Evolutionary conservation across 2,113 vertebrate species (phyloP).

Genomic region (Hiodon alosoides): DNA sequence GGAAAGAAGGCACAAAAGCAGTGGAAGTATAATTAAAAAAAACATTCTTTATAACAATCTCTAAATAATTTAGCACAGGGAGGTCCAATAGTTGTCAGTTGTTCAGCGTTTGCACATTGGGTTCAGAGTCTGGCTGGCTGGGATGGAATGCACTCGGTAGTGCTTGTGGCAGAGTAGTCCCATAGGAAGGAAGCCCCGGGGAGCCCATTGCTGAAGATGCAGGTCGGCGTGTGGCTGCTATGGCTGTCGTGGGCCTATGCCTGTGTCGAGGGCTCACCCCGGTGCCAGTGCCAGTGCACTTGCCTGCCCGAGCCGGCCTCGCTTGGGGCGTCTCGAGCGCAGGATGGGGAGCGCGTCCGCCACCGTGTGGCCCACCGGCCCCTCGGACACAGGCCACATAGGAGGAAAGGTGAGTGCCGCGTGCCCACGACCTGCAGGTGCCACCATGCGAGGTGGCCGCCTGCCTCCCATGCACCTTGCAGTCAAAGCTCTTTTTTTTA

Average conservation of each 20-base stretch:
- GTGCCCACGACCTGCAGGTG: not conserved
- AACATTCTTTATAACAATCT: constrained; percentile 59
- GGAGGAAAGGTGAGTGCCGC: constrained; percentile 55
- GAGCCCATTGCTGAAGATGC: constrained; percentile 52
- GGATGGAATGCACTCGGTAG: constrained; percentile 19
- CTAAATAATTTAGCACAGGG: constrained; percentile 44
- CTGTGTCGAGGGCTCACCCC: constrained; percentile 47
- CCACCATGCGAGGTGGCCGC: not conserved
- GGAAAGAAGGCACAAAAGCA: constrained; percentile 55
- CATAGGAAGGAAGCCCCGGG: not conserved
- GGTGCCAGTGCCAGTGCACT: constrained; percentile 53
- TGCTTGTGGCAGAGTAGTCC: not conserved
- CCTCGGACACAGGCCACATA: constrained; percentile 46
- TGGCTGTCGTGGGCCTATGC: constrained; percentile 47
- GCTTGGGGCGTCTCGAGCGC: constrained; percentile 36
- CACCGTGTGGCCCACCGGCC: constrained; percentile 35
- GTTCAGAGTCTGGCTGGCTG: constrained; percentile 7
- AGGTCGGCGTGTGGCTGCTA: constrained; percentile 52
- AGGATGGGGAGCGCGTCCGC: constrained; percentile 43
- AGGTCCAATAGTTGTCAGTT: constrained; percentile 36
- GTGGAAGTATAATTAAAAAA: constrained; percentile 47
- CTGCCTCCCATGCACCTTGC: not conserved
- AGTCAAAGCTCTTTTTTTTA: not conserved
- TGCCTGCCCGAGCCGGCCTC: constrained; percentile 37
- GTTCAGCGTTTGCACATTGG: constrained; percentile 20